Percentiles rank a stretch among this genome's conserved stretches.
These are phyloP conservation scores for Polydrusus tereticollis DNA, from an alignment of 2,888 invertebrate genomes.

Conservation along the genomic window DNA sequence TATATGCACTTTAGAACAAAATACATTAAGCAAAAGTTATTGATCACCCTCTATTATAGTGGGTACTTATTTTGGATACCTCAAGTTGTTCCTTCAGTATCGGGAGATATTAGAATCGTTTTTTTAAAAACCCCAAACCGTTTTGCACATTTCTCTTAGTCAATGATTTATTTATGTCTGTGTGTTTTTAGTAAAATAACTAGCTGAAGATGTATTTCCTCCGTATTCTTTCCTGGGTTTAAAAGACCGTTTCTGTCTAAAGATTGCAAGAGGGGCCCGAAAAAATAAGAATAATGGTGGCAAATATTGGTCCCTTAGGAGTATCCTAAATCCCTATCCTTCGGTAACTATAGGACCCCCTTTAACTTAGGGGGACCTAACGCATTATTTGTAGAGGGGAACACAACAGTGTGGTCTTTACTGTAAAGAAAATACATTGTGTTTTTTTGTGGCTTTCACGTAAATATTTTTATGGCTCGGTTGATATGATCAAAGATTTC, in stretches of 20 bases:
- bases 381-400: slow-evolving; percentile 19
- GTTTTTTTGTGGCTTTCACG: neutral
- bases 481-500: neutral
- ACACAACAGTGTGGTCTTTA: slow-evolving; percentile 22
- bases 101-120: neutral
- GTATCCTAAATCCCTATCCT: slow-evolving; percentile 30
- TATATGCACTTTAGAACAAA: too few species aligned
- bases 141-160: neutral
- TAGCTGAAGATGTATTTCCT: slow-evolving; percentile 5
- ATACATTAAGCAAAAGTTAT: too few species aligned
- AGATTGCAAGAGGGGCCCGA: slow-evolving; percentile 6
- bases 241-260: slow-evolving; percentile 26
- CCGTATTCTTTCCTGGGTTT: slow-evolving; percentile 12
- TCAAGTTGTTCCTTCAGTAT: neutral
- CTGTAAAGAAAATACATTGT: neutral
- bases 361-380: slow-evolving; percentile 8
- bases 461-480: neutral
- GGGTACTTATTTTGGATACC: too few species aligned
- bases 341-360: slow-evolving; percentile 33
- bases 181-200: neutral
- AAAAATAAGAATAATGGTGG: slow-evolving; percentile 32
- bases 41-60: too few species aligned
- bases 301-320: slow-evolving; percentile 28
- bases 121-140: neutral
- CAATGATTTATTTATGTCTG: slow-evolving; percentile 3